Conservation (phyloP, 2,113 vertebrate species). For the Mastomys natalensis region DNA sequence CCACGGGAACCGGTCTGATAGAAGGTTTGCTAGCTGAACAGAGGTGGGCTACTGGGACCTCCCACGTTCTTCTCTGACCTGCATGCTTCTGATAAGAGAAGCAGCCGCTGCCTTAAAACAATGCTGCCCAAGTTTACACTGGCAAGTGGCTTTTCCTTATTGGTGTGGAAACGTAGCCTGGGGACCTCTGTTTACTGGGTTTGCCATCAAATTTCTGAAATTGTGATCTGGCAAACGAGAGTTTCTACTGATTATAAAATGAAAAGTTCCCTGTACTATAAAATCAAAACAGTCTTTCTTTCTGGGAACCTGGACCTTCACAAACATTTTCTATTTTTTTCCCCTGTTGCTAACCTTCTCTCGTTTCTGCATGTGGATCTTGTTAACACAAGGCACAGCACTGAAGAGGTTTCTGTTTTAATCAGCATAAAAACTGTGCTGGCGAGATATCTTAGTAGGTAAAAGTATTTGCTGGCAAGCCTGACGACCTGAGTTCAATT, state of each 20-base stretch:
- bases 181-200: neutral
- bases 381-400: conserved; percentile 17
- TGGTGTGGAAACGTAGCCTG: neutral
- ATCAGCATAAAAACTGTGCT: conserved; percentile 36
- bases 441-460: neutral
- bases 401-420: conserved; percentile 31
- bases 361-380: conserved; percentile 31
- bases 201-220: neutral
- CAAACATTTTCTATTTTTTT: neutral
- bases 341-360: neutral
- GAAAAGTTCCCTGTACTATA: conserved; percentile 27
- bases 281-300: conserved; percentile 21
- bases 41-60: neutral
- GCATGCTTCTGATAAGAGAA: neutral
- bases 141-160: conserved; percentile 56
- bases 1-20: neutral
- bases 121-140: conserved; percentile 33
- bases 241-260: neutral
- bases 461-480: neutral
- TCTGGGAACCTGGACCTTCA: conserved; percentile 4
- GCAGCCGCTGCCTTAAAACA: conserved; percentile 26
- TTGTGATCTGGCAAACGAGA: neutral
- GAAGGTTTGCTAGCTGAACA: neutral
- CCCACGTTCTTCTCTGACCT: conserved; percentile 10
- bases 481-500: neutral